Conservation (phyloP, 2,888 invertebrate species). For the Phengaris alcon region DNA sequence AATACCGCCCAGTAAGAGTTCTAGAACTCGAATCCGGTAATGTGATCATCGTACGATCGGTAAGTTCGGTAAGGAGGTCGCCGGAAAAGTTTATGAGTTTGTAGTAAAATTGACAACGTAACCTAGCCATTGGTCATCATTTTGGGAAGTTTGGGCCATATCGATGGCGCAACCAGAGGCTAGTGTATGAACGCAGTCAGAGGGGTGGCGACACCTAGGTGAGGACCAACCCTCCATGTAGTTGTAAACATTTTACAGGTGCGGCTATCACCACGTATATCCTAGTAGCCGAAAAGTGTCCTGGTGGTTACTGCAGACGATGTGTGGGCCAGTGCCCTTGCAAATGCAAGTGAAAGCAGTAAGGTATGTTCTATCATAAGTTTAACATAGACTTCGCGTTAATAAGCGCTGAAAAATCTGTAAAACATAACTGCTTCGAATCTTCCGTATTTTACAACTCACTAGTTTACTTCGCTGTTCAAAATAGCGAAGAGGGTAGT, state of each 20-base stretch:
- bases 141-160: not conserved
- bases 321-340: too few relatives aligned
- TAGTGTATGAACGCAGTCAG: not conserved
- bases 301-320: too few relatives aligned
- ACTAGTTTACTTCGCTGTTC: not conserved
- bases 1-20: not conserved
- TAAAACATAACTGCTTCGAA: too few relatives aligned
- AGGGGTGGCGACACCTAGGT: not conserved
- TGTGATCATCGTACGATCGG: not conserved
- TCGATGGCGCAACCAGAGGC: not conserved
- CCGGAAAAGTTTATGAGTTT: slow-evolving; percentile 25
- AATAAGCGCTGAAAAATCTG: too few relatives aligned
- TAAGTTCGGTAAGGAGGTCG: slow-evolving; percentile 7
- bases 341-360: too few relatives aligned
- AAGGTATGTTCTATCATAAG: too few relatives aligned
- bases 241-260: not conserved
- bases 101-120: not conserved
- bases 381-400: too few relatives aligned
- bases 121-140: not conserved
- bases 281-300: too few relatives aligned
- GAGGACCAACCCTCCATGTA: too few relatives aligned
- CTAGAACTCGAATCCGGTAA: not conserved
- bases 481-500: not conserved
- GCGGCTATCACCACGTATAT: not conserved
- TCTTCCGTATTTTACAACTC: too few relatives aligned